Conservation (phyloP, 2,888 invertebrate genomes). For the Xylophagus ater region DNA sequence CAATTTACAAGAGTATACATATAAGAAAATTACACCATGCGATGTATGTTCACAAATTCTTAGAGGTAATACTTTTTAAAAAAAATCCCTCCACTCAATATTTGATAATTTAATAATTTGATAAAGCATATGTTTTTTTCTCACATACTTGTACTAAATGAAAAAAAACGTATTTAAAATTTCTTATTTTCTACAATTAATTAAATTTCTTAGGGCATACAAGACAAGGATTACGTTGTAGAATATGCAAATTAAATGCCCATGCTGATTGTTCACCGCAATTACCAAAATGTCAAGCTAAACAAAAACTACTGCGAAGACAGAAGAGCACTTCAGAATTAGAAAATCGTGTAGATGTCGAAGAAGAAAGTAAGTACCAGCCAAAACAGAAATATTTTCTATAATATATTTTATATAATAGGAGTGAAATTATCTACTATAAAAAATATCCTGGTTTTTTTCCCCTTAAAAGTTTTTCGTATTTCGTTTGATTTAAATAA, state of each 20-base stretch:
- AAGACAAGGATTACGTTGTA: conserved; percentile 78
- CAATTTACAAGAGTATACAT: conserved; percentile 87
- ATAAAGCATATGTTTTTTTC: too few species aligned
- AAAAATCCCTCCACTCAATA: conserved; percentile 1
- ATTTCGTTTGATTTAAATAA: too few species aligned
- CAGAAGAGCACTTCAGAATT: conserved; percentile 84
- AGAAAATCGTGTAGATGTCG: conserved; percentile 57
- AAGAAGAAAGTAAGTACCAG: conserved; percentile 83
- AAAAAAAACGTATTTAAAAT: conserved; percentile 2
- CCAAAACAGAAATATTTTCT: too few species aligned
- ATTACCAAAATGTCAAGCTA: conserved; percentile 74
- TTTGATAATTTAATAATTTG: conserved; percentile 3
- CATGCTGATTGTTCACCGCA: conserved; percentile 82
- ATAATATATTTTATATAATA: too few species aligned
- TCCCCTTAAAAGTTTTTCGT: too few species aligned
- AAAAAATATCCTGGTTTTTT: too few species aligned
- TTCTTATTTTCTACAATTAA: neutral
- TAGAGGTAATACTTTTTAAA: conserved; percentile 64
- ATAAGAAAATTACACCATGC: conserved; percentile 90
- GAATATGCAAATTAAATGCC: conserved; percentile 82
- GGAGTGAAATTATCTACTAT: too few species aligned
- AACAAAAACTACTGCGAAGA: conserved; percentile 68
- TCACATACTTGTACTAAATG: conserved; percentile 11
- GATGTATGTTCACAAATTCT: conserved; percentile 88
- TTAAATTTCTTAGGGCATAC: conserved; percentile 58